These are phyloP conservation scores for Gavialis gangeticus DNA, from an alignment of 2,113 vertebrate species.

Conservation along the genomic window DNA sequence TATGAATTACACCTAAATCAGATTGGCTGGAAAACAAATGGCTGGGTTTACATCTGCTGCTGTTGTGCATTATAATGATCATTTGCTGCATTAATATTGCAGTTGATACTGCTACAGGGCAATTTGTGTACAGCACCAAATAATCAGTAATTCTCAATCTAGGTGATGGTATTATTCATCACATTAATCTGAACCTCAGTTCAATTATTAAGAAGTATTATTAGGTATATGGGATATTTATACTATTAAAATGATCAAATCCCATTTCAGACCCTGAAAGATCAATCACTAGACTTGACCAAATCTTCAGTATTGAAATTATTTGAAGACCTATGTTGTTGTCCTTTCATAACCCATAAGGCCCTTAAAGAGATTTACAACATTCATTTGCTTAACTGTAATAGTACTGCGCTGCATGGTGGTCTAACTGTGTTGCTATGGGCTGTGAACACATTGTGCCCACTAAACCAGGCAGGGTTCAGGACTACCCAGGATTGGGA, in stretches of 20 bases:
- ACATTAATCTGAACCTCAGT: conserved; percentile 20
- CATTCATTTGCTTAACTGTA: not conserved
- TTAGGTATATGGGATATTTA: conserved; percentile 35
- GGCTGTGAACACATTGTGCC: not conserved
- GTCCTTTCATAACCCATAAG: not conserved
- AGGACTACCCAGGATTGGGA: not conserved
- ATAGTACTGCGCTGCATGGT: not conserved
- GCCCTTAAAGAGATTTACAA: not conserved
- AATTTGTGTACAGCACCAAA: conserved; percentile 34
- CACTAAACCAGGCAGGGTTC: not conserved
- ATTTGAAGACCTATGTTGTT: not conserved
- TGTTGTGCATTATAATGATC: conserved; percentile 29
- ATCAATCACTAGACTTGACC: not conserved
- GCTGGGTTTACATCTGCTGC: conserved; percentile 28
- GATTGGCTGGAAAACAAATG: conserved; percentile 62
- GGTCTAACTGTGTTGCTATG: not conserved
- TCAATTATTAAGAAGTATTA: conserved; percentile 41
- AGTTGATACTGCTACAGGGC: not conserved
- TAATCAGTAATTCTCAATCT: conserved; percentile 53
- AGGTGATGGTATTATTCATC: conserved; percentile 53
- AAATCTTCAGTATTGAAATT: not conserved
- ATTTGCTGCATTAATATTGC: conserved; percentile 16
- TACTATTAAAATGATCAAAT: conserved; percentile 25
- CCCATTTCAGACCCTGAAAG: not conserved
- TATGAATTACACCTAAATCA: conserved; percentile 62